phyloP scores from a whole-genome alignment of 2,113 vertebrate genomes.

The Apodemus sylvaticus region DNA sequence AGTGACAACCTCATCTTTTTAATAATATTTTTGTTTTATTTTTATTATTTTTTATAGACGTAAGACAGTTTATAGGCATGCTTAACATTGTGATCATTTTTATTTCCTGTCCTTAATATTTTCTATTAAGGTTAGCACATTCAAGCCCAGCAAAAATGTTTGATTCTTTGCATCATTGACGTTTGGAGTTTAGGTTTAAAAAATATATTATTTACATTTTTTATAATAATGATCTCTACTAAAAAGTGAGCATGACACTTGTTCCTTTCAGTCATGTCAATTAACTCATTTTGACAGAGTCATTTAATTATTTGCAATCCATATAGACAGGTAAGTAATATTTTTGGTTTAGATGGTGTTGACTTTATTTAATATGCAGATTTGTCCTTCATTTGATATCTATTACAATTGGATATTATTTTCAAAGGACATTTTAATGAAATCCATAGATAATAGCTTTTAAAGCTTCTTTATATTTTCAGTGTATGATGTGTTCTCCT shows the following conservation, averaged over 20 bases:
- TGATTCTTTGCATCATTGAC: neutral
- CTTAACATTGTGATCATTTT: neutral
- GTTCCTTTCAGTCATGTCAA: neutral
- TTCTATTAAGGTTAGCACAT: too few relatives aligned
- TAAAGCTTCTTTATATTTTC: neutral
- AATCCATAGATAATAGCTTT: neutral
- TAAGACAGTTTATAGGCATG: too few relatives aligned
- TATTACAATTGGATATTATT: neutral
- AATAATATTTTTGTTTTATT: neutral
- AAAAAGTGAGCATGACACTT: neutral
- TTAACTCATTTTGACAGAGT: neutral
- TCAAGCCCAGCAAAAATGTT: neutral
- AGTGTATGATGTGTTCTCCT: neutral
- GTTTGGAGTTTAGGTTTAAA: neutral
- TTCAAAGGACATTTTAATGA: neutral
- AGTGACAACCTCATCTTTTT: neutral
- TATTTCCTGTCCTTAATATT: neutral
- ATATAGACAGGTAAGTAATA: neutral
- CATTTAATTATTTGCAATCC: neutral
- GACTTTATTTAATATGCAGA: neutral
- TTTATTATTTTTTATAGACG: neutral
- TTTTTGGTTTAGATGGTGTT: neutral
- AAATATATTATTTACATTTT: neutral
- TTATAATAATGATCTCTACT: neutral
- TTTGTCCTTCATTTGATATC: neutral